Evolutionary conservation across 2,797 vertebrate genomes (phyloP).

Genomic region (Siniperca scherzeri): DNA sequence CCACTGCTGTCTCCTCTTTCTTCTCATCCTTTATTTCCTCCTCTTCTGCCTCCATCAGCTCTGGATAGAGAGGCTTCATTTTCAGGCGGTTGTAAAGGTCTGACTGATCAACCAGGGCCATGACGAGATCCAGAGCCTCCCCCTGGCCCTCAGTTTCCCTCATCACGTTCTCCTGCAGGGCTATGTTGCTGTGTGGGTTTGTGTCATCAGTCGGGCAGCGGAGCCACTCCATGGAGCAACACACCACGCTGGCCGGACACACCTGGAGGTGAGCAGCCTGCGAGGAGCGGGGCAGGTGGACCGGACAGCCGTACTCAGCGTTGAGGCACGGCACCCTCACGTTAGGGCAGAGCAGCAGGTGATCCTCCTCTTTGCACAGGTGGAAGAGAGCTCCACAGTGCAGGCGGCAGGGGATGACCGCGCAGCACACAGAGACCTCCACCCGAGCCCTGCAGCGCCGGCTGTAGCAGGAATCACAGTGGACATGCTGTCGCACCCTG

Average conservation of each 20-base stretch:
- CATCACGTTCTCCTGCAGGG: constrained; percentile 68
- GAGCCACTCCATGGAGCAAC: constrained; percentile 98
- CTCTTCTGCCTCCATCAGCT: constrained; percentile 83
- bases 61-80: constrained; percentile 91
- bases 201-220: constrained; percentile 92
- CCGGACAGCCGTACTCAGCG: constrained; percentile 90
- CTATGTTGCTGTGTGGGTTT: constrained; percentile 59
- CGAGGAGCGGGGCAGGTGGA: constrained; percentile 90
- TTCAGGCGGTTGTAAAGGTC: constrained; percentile 89
- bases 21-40: constrained; percentile 48
- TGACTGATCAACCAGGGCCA: constrained; percentile 92
- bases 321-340: constrained; percentile 95
- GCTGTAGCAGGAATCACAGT: constrained; percentile 93
- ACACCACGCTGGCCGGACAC: constrained; percentile 94
- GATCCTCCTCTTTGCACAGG: constrained; percentile 96
- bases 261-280: constrained; percentile 90
- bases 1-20: constrained; percentile 58
- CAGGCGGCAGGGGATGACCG: constrained; percentile 90
- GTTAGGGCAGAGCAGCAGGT: constrained; percentile 92
- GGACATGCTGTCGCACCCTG: constrained; percentile 84
- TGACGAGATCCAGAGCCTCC: constrained; percentile 83
- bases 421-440: constrained; percentile 88
- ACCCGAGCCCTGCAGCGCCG: constrained; percentile 86
- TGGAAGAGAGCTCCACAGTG: constrained; percentile 94
- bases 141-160: constrained; percentile 31